phyloP scores from a whole-genome alignment of 1,140 invertebrate genomes.

The Pissodes strobi region DNA sequence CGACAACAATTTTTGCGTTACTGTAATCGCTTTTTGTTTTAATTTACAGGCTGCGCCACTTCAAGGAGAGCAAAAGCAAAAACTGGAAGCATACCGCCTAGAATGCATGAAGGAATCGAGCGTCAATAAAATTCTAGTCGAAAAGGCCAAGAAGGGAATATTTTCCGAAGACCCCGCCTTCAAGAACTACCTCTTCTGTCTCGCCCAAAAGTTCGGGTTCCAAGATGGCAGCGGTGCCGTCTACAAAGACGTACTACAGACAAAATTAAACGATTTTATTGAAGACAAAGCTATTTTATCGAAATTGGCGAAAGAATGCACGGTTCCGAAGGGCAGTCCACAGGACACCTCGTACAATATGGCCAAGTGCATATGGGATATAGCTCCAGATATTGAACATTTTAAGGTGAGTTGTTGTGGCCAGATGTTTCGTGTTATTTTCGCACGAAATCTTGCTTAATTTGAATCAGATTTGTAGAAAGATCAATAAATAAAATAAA shows the following conservation, averaged over 20 bases:
- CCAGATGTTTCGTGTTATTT: neutral
- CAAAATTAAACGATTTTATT: conserved; percentile 53
- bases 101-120: conserved; percentile 56
- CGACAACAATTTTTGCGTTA: too few species aligned
- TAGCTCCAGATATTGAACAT: conserved; percentile 19
- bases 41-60: conserved; percentile 39
- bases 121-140: conserved; percentile 51
- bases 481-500: too few species aligned
- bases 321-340: conserved; percentile 26
- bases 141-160: conserved; percentile 53
- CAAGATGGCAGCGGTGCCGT: conserved; percentile 52
- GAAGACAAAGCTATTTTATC: conserved; percentile 45
- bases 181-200: conserved; percentile 57
- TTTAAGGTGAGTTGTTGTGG: conserved; percentile 15
- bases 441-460: too few species aligned
- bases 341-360: conserved; percentile 36
- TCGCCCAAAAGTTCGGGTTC: conserved; percentile 57
- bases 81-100: conserved; percentile 56
- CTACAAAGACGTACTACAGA: conserved; percentile 52
- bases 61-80: conserved; percentile 59
- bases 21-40: neutral
- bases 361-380: conserved; percentile 28
- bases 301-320: conserved; percentile 35
- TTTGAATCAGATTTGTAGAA: too few species aligned
- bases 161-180: conserved; percentile 55